These are phyloP conservation scores for Tineola bisselliella DNA, from an alignment of 2,888 invertebrate species.

Conservation along the genomic window DNA sequence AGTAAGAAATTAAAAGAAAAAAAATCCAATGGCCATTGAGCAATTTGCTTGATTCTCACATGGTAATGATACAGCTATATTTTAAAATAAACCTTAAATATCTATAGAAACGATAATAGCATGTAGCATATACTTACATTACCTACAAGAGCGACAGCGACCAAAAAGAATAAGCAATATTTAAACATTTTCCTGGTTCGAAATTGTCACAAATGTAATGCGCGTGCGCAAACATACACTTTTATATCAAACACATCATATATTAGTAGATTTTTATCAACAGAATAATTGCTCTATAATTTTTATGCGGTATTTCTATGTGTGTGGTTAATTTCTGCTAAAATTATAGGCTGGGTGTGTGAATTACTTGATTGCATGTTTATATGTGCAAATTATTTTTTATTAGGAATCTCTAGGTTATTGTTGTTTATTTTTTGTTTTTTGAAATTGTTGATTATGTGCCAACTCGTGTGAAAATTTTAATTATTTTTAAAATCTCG, in stretches of 20 bases:
- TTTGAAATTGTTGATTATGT: too few relatives aligned
- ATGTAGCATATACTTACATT: background rate
- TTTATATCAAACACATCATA: background rate
- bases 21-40: too few relatives aligned
- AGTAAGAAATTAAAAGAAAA: too few relatives aligned
- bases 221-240: background rate
- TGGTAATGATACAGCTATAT: too few relatives aligned
- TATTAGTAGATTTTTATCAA: background rate
- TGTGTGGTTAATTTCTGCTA: background rate
- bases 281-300: background rate
- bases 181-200: background rate
- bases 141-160: background rate
- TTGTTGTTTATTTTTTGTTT: background rate
- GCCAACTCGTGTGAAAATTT: too few relatives aligned
- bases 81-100: too few relatives aligned
- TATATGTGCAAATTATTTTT: background rate
- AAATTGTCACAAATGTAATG: background rate
- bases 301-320: background rate
- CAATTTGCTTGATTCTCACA: too few relatives aligned
- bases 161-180: background rate
- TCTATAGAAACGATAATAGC: too few relatives aligned
- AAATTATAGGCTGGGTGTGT: background rate
- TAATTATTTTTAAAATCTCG: too few relatives aligned
- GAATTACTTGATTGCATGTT: background rate
- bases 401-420: background rate